Evolutionary conservation across 2,113 vertebrate species (phyloP).

Genomic region (Lasiurus borealis): DNA sequence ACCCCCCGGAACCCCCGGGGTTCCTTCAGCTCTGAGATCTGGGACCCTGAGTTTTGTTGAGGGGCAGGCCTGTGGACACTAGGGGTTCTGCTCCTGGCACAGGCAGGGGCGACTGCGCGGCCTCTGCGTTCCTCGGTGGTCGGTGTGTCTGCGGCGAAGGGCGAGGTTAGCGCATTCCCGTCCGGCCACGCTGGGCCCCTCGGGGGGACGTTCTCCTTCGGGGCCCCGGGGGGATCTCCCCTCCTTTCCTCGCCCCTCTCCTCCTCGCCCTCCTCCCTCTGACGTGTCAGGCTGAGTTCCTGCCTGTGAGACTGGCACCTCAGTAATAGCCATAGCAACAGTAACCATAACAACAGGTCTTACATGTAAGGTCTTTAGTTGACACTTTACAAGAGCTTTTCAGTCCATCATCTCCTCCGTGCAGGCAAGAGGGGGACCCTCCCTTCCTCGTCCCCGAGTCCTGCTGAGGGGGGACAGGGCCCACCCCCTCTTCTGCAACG

Average conservation of each 20-base stretch:
- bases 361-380: slow-evolving; percentile 44
- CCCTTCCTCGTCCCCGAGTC: neutral
- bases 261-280: neutral
- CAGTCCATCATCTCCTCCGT: neutral
- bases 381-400: slow-evolving; percentile 57
- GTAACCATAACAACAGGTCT: neutral
- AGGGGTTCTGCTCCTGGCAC: neutral
- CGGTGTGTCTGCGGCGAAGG: neutral
- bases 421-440: neutral
- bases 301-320: neutral
- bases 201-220: neutral
- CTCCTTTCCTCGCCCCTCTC: neutral
- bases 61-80: neutral
- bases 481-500: neutral
- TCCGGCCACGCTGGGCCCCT: neutral
- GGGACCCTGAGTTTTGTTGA: neutral
- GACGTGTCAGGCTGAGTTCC: neutral
- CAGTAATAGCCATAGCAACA: neutral
- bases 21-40: neutral
- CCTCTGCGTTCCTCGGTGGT: neutral
- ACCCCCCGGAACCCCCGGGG: neutral
- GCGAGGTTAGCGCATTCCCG: neutral
- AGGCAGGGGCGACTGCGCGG: neutral
- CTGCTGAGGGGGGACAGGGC: neutral
- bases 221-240: neutral